Evolutionary conservation across 2,888 invertebrate species (phyloP), one percentile per base, ranked within the genome.

Genomic region (Hetaerina titia): DNA sequence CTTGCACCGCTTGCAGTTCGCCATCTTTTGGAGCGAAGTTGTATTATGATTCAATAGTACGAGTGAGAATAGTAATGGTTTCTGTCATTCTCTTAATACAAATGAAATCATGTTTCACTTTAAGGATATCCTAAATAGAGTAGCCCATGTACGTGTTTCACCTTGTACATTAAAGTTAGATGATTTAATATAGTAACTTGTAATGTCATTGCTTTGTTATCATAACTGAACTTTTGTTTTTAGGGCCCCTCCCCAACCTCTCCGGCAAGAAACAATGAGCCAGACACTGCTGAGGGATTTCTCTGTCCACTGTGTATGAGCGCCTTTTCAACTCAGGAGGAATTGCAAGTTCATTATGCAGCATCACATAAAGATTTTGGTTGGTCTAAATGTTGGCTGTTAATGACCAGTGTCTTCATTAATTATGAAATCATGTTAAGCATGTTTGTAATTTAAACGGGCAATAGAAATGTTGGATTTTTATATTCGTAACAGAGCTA

Each of bases 251-350:
- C 92, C 56, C 92, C 92, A 4, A 58, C n/a, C 31, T 90, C 90
- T 25, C 90, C 90, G 2, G 90, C 90, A 2, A 92, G 92, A 56
- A 95, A 90, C 95, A 96, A 31, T 92, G 69, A 92, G 22, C 92
- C 92, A 69, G 92, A 92, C 13, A 92, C 92, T 19, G 96, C 96
- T 15, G 96, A 97, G 96, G 97, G 97, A 7, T 97, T 97, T 96
- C 95, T 97, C 25, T 97, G 97, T 95, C 97, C 97, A 22, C 96
- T 96, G 15, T 97, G 97, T 95, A 97, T 97, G 96, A 96, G 96
- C 95, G 96, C 96, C 11, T 96, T 97, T 95, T 95, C 96, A 8
- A 96, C 96, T 19, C 96, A 97, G 9, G 97, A 97, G 95, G 96
- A 96, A 13, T 96, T 97, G 56, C 97, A 97, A 95, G 95, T 96